phyloP scores from a whole-genome alignment of 1,140 invertebrate genomes.

The Drosophila pruinosa region DNA sequence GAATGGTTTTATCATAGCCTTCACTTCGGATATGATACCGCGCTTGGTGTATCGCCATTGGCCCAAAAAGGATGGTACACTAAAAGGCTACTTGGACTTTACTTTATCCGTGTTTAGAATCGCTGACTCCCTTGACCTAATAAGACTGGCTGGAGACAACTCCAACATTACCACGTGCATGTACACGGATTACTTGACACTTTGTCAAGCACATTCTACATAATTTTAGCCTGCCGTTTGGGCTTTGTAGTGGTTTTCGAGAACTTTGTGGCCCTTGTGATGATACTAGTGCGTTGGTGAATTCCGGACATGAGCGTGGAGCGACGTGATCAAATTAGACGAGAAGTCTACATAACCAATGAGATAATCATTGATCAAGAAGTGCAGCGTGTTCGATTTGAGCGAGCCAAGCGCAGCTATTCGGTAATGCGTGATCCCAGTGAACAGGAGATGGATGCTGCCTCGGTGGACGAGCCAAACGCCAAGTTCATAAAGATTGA shows the following conservation, averaged over 20 bases:
- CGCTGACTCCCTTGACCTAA: slow-evolving; percentile 86
- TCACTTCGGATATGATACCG: slow-evolving; percentile 99
- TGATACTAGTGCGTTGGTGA: slow-evolving; percentile 92
- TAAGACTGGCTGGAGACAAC: slow-evolving; percentile 62
- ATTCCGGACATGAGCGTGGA: slow-evolving; percentile 93
- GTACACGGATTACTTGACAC: slow-evolving; percentile 90
- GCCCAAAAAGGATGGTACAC: slow-evolving; percentile 85
- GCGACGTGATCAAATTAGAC: slow-evolving; percentile 90
- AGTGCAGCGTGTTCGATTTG: slow-evolving; percentile 84
- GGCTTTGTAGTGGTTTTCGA: slow-evolving; percentile 97
- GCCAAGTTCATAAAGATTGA: slow-evolving; percentile 71
- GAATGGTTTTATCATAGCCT: slow-evolving; percentile 99
- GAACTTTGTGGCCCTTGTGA: slow-evolving; percentile 93
- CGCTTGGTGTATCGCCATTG: slow-evolving; percentile 92
- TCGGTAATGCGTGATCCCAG: slow-evolving; percentile 41
- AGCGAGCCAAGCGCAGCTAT: slow-evolving; percentile 57
- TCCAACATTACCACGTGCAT: slow-evolving; percentile 82
- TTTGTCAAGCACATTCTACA: slow-evolving; percentile 92
- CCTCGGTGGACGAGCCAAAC: slow-evolving; percentile 67
- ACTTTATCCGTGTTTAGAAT: slow-evolving; percentile 93
- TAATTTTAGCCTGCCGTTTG: slow-evolving; percentile 94
- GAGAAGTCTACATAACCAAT: slow-evolving; percentile 94
- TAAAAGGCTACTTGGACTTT: slow-evolving; percentile 92
- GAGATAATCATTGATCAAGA: slow-evolving; percentile 94
- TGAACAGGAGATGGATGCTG: slow-evolving; percentile 54